Base-by-base conservation (phyloP, 2,797 vertebrate genomes). In the Cyprinella venusta region DNA sequence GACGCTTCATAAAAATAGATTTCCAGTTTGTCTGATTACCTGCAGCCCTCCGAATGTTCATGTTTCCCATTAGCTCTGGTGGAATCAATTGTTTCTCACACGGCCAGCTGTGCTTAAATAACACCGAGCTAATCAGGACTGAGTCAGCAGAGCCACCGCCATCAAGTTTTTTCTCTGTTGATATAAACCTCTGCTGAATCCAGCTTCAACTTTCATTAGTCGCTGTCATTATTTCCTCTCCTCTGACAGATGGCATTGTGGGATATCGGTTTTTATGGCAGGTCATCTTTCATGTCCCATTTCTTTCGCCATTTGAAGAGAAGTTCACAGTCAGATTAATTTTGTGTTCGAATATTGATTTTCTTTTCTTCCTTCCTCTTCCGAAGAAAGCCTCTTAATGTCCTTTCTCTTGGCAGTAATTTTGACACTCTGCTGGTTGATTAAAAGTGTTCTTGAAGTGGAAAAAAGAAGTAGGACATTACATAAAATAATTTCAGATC, bases 261-360 rank as follows among this genome's bases (percentile, higher is more conserved):
- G 93, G 92, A 94, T 95, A 94, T 94, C 91, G 92, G 92, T 90
- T 94, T 94, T 94, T 91, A 91, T 93, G 92, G 92, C 93, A 93
- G 94, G 93, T 94, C 93, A 94, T 95, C 93, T 93, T 93, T 95
- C 93, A 94, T 93, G 94, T 94, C 91, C 93, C 93, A 94, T 94
- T 94, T 94, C 91, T 93, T 93, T 93, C 91, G 89, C 91, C 92
- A 93, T 94, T 94, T 93, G 93, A 94, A 93, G 92, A 92, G 92
- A 94, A 93, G 89, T 94, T 93, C 93, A 93, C 88, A 87, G 91
- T 94, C 92, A 92, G 92, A 94, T 94, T 95, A 92, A 94, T 94
- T 94, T 94, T 93, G 92, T 92, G 91, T 93, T 95, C 94, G 93
- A 94, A 94, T 94, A 94, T 94, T 92, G 94, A 94, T 94, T 89